Evolutionary conservation across 2,113 vertebrate species (phyloP).

Genomic region (Catharus bicknelli): DNA sequence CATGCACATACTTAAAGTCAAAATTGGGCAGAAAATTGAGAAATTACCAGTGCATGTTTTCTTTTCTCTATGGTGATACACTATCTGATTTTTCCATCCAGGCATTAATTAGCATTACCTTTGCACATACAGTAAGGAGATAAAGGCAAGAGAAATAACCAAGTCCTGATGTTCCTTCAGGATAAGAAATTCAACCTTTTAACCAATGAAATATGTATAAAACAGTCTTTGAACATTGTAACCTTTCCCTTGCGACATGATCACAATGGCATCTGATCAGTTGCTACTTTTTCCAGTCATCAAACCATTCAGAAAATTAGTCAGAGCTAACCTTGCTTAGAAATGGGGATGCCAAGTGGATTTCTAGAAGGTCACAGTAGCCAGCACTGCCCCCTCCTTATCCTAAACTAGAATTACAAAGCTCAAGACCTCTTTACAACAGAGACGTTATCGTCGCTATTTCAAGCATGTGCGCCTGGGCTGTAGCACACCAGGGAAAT

Average conservation of each 20-base stretch:
- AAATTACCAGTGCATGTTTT: neutral
- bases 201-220: constrained; percentile 65
- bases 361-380: neutral
- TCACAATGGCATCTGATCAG: neutral
- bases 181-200: constrained; percentile 65
- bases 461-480: neutral
- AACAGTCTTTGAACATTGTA: constrained; percentile 49
- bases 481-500: neutral
- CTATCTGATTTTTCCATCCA: constrained; percentile 51
- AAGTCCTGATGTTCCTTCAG: constrained; percentile 55
- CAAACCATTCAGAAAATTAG: constrained; percentile 40
- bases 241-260: neutral
- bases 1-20: neutral
- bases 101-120: constrained; percentile 61
- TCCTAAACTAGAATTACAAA: neutral
- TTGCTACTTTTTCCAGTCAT: constrained; percentile 42
- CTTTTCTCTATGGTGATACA: neutral
- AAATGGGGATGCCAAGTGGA: neutral
- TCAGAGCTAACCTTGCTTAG: neutral
- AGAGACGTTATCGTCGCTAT: neutral
- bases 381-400: neutral
- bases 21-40: neutral
- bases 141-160: constrained; percentile 37
- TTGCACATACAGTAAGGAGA: constrained; percentile 47
- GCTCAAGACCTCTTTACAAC: neutral